Evolutionary conservation across 2,113 vertebrate genomes (phyloP), one percentile per base, ranked within the genome.

Genomic region (Suncus etruscus): DNA sequence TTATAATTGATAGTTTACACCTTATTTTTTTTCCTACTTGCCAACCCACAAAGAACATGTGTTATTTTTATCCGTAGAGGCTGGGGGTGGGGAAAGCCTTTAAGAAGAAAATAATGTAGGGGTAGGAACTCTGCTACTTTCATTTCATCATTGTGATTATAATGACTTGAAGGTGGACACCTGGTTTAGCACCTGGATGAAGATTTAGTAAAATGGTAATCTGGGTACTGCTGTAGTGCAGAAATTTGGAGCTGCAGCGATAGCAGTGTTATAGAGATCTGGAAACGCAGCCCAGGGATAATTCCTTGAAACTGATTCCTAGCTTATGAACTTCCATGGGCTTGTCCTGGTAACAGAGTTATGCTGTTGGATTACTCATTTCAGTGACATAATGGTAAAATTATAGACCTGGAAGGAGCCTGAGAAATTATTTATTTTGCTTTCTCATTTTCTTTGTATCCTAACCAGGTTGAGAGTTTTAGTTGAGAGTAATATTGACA

Each of bases 61-160:
- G 45, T 58, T 91, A 45, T 70, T 91, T 88, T 91, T 94, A 83
- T 88, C 80, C 86, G 51, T 47, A 89, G 87, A 92, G 58, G 31
- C 45, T 76, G 32, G 45, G 16, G 63, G 4, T 24, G 29, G 54
- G 69, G 63, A 69, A 86, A 63, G 2, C 8, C 18, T 89, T 91
- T 63, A 91, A 84, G 77, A 89, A 80, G 29, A 89, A 89, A 91
- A 91, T 91, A 82, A 70, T 61, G 25, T 75, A 66, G 11, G 72
- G 50, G 77, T 54, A 72, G 78, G 24, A 77, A 68, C 0, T 48
- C 25, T 51, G 32, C 63, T 51, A 10, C 80, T 96, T 89, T 75
- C 32, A 51, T 91, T 80, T 86, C n/a, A 61, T 54, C 10, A 6
- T 72, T 87, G 82, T 69, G 74, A 48, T 89, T 54, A 54, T 87